Evolutionary conservation across 1,140 invertebrate species (phyloP).

Genomic region (Trinorchestia longiramus): DNA sequence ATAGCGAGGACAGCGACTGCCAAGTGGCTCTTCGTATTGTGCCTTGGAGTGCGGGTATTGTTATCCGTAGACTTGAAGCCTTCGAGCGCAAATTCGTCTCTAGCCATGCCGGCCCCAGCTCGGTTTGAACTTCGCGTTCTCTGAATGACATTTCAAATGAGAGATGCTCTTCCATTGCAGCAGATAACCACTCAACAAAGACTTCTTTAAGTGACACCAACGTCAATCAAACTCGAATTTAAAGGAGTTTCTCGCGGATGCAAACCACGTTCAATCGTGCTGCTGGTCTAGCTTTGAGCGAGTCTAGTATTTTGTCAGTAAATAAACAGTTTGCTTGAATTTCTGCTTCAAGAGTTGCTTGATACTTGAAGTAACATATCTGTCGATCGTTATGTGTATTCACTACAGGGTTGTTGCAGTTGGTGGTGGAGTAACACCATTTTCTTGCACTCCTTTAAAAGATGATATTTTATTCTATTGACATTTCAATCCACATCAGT

Average conservation of each 20-base stretch:
- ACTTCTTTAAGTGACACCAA: background rate
- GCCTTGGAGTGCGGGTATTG: background rate
- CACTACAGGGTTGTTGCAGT: background rate
- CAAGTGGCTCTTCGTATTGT: conserved; percentile 37
- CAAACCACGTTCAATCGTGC: background rate
- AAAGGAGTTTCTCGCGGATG: background rate
- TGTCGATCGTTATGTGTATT: background rate
- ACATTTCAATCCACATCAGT: background rate
- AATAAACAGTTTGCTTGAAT: background rate
- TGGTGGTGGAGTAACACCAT: background rate
- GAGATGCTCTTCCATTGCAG: conserved; percentile 21
- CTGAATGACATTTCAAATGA: conserved; percentile 32
- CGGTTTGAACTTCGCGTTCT: background rate
- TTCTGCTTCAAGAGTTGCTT: background rate
- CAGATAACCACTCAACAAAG: conserved; percentile 8
- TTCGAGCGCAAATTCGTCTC: background rate
- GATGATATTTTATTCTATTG: background rate
- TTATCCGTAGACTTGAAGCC: background rate
- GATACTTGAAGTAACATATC: background rate
- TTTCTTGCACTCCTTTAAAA: background rate
- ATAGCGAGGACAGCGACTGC: background rate
- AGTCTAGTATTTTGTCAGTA: background rate
- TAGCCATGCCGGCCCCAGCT: background rate
- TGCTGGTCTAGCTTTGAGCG: background rate
- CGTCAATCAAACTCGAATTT: background rate